phyloP scores from a whole-genome alignment of 1,140 invertebrate species.

The Melitaea cinxia region DNA sequence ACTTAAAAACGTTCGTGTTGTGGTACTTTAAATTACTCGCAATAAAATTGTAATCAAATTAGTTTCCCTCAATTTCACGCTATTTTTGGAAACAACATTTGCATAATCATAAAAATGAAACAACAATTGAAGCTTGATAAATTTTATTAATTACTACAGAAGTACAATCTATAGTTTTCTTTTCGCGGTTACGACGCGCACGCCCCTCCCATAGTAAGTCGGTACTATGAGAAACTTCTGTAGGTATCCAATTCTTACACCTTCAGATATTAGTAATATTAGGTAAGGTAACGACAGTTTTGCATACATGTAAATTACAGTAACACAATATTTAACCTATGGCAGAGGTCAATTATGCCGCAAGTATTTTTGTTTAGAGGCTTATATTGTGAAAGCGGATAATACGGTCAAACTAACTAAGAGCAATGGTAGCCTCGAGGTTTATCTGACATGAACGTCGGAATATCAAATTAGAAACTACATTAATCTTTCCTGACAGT shows the following conservation, averaged over 20 bases:
- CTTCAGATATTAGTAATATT: background rate
- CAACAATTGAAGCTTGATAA: too few species aligned
- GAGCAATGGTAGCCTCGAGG: slow-evolving; percentile 52
- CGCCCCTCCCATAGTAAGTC: too few species aligned
- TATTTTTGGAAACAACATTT: background rate
- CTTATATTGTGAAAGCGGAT: slow-evolving; percentile 47
- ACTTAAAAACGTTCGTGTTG: too few species aligned
- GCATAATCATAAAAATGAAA: background rate
- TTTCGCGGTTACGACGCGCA: background rate
- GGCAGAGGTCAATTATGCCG: slow-evolving; percentile 13
- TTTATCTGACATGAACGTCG: slow-evolving; percentile 31
- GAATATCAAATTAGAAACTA: slow-evolving; percentile 6
- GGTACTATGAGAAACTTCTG: background rate
- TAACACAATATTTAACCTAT: slow-evolving; percentile 2
- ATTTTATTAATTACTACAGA: background rate
- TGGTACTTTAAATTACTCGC: background rate
- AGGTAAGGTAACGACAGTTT: background rate
- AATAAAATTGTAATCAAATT: background rate
- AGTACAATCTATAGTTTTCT: background rate
- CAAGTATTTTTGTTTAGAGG: slow-evolving; percentile 1
- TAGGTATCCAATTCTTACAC: background rate
- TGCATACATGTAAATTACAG: background rate
- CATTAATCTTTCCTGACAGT: slow-evolving; percentile 3
- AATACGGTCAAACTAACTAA: slow-evolving; percentile 49
- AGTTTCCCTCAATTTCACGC: background rate